Conservation (phyloP, 2,888 invertebrate species). For the Eustalomyia histrio region DNA sequence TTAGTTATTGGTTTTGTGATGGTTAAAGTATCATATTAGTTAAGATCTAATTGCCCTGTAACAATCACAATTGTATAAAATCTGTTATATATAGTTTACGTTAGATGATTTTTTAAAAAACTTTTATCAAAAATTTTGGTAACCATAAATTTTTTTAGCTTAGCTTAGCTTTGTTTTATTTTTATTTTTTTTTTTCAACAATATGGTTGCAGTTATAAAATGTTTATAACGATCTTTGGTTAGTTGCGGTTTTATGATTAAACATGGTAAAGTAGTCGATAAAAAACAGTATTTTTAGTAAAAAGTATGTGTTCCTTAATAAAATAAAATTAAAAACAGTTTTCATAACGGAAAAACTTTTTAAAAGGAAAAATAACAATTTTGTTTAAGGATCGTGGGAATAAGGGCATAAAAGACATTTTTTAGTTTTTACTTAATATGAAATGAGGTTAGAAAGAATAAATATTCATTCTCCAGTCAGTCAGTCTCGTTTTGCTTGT, state of each 20-base stretch:
- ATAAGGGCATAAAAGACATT: neutral
- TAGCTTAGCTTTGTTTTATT: neutral
- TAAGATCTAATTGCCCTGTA: neutral
- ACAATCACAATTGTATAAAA: neutral
- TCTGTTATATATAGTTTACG: neutral
- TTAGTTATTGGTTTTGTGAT: neutral
- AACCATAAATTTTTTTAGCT: neutral
- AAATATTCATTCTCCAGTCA: too few relatives aligned
- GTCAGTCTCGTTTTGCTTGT: too few relatives aligned
- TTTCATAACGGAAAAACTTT: neutral
- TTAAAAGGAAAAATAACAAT: neutral
- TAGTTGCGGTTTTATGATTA: neutral
- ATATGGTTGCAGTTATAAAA: neutral
- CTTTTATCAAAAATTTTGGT: neutral
- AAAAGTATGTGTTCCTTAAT: conserved; percentile 2
- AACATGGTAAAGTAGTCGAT: neutral
- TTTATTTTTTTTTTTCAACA: neutral
- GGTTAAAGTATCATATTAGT: neutral
- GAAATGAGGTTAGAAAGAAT: too few relatives aligned
- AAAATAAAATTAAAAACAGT: neutral
- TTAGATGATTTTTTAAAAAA: neutral
- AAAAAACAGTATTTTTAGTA: neutral
- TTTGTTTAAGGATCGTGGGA: too few relatives aligned
- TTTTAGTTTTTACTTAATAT: too few relatives aligned
- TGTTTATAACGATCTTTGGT: neutral